Evolutionary conservation across 2,797 vertebrate species (phyloP).

Genomic region (Sebastes oblongus): DNA sequence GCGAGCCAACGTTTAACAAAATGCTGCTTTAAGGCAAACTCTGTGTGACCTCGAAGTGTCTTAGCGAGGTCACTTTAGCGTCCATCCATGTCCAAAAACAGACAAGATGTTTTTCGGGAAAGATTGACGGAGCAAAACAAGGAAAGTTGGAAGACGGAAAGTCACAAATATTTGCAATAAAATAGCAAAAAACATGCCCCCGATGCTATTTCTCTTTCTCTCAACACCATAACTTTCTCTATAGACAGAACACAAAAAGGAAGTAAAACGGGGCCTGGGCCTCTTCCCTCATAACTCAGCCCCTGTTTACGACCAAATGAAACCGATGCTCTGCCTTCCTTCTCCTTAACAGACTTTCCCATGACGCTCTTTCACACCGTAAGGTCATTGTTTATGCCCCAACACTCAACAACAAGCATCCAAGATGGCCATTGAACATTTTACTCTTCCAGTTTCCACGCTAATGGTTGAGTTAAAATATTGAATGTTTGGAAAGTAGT

Average conservation of each 20-base stretch:
- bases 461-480: not conserved
- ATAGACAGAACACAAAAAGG: constrained; percentile 8
- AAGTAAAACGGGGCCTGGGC: constrained; percentile 14
- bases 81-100: not conserved
- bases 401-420: not conserved
- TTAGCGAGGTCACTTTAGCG: not conserved
- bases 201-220: not conserved
- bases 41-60: not conserved
- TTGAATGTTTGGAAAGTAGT: not conserved
- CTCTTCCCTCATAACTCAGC: constrained; percentile 51
- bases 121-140: not conserved
- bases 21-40: not conserved
- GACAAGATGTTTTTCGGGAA: not conserved
- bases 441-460: not conserved
- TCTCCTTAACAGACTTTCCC: constrained; percentile 48
- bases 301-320: constrained; percentile 54
- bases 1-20: not conserved
- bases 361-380: constrained; percentile 23
- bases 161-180: not conserved
- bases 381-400: constrained; percentile 37
- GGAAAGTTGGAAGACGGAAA: not conserved
- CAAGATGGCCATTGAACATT: not conserved
- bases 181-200: not conserved
- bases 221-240: not conserved
- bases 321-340: constrained; percentile 15